These are phyloP conservation scores for Orbicella faveolata DNA, from an alignment of 64 coral and sea anemone genomes.

Conservation along the genomic window DNA sequence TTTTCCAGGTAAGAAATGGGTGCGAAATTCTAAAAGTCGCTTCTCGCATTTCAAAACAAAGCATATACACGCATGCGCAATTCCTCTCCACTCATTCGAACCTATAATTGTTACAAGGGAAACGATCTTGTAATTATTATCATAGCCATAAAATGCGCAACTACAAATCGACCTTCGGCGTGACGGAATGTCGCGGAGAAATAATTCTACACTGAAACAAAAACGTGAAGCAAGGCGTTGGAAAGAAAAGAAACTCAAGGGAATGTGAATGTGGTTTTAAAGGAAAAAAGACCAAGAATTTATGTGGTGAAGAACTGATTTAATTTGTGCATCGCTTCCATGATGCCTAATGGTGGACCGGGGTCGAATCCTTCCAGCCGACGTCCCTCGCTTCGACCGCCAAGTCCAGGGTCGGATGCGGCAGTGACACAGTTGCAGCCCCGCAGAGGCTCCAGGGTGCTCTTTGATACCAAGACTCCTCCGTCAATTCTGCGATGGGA, in stretches of 20 bases:
- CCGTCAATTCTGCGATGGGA: slow-evolving; percentile 80
- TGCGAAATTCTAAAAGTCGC: neutral
- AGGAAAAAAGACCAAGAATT: neutral
- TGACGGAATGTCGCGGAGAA: neutral
- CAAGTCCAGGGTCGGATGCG: slow-evolving; percentile 17
- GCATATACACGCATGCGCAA: neutral
- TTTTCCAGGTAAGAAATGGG: neutral
- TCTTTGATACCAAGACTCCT: slow-evolving; percentile 67
- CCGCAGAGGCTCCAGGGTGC: slow-evolving; percentile 67
- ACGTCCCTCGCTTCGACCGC: slow-evolving; percentile 38
- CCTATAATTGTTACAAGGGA: neutral
- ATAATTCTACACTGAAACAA: neutral
- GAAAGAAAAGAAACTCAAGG: neutral
- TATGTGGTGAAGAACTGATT: neutral
- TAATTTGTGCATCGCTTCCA: neutral
- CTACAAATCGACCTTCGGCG: neutral
- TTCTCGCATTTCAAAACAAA: neutral
- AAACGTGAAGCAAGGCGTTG: neutral
- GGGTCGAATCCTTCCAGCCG: neutral
- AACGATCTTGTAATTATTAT: neutral
- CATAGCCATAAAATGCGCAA: neutral
- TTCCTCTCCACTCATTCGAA: neutral
- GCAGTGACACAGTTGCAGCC: neutral
- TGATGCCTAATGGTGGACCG: slow-evolving; percentile 7
- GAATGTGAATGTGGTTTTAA: neutral